phyloP scores from a whole-genome alignment of 2,113 vertebrate species.

The Bubo blakistoni region DNA sequence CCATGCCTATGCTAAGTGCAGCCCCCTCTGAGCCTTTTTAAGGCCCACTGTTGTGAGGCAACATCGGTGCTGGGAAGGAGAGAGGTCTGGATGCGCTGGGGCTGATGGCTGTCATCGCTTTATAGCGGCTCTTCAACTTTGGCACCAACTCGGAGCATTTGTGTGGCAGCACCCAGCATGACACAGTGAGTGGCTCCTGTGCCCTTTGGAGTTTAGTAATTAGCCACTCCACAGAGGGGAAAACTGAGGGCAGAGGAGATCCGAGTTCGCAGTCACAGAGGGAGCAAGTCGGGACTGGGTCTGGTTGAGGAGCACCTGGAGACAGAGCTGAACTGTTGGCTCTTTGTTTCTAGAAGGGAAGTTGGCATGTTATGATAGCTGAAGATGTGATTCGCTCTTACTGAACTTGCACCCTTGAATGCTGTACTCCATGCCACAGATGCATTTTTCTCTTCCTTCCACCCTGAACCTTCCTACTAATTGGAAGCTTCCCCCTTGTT shows the following conservation, averaged over 20 bases:
- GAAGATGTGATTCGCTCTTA: not conserved
- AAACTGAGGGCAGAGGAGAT: not conserved
- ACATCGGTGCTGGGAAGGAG: not conserved
- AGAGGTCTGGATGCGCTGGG: fast-evolving
- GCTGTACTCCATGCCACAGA: not conserved
- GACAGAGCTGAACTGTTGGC: not conserved
- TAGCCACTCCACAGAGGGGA: not conserved
- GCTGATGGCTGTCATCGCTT: fast-evolving
- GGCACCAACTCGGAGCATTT: fast-evolving
- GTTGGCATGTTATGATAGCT: not conserved
- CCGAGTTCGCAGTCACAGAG: not conserved
- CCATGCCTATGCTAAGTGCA: not conserved
- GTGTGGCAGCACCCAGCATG: fast-evolving
- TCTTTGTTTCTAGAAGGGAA: not conserved
- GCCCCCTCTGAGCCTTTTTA: not conserved
- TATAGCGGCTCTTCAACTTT: not conserved
- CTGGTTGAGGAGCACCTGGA: not conserved
- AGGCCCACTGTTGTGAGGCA: not conserved
- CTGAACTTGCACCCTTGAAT: not conserved
- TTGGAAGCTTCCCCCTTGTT: not conserved
- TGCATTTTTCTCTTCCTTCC: not conserved
- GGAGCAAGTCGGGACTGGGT: not conserved
- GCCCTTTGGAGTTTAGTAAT: not conserved
- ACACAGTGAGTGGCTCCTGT: not conserved
- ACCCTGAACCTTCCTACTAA: not conserved